phyloP scores from a whole-genome alignment of 2,113 vertebrate species.

The Engystomops pustulosus region DNA sequence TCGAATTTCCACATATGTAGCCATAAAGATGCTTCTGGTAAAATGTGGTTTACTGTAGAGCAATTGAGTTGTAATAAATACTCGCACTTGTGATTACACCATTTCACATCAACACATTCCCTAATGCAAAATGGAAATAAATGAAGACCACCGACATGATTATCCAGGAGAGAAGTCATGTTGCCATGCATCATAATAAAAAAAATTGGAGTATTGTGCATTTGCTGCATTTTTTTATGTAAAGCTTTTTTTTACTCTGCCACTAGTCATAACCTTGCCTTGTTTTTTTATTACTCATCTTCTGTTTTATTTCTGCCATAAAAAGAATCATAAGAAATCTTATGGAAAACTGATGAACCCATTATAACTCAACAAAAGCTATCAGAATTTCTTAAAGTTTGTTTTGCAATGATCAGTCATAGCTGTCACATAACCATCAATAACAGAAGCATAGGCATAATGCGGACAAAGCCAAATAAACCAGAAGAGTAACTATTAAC shows the following conservation, averaged over 20 bases:
- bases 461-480: not conserved
- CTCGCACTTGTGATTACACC: not conserved
- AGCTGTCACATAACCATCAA: not conserved
- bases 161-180: too few species aligned
- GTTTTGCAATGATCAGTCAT: not conserved
- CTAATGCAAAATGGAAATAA: not conserved
- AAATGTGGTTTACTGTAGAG: not conserved
- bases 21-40: not conserved
- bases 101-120: not conserved
- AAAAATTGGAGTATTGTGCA: not conserved
- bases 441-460: not conserved
- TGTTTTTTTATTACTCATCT: not conserved
- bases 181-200: not conserved
- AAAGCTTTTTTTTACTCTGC: not conserved
- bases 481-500: too few species aligned
- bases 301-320: not conserved
- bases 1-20: not conserved
- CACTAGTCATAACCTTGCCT: not conserved
- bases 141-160: not conserved
- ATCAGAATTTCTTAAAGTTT: not conserved
- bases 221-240: not conserved
- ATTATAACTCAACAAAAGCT: not conserved
- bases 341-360: not conserved
- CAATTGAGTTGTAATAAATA: not conserved
- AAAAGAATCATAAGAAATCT: not conserved